Evolutionary conservation across 2,797 vertebrate genomes (phyloP).

Genomic region (Malacoraja senta): DNA sequence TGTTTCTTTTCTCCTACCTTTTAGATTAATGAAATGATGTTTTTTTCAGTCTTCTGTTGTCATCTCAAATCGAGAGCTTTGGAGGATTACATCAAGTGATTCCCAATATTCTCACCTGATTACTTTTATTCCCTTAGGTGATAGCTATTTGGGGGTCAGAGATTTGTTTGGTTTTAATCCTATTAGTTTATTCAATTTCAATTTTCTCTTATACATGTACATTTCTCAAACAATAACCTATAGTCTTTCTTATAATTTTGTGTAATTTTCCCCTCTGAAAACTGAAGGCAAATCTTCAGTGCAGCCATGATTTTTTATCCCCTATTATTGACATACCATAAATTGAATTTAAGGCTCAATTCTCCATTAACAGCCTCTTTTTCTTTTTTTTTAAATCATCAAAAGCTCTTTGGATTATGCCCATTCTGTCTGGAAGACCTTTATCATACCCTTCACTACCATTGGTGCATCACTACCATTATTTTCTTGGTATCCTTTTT

Average conservation of each 20-base stretch:
- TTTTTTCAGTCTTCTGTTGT: background rate
- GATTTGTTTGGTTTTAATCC: conserved; percentile 10
- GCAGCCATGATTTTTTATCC: background rate
- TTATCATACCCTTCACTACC: background rate
- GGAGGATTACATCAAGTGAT: background rate
- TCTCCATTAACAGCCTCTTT: background rate
- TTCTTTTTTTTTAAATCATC: background rate
- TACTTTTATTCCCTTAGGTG: conserved; percentile 19
- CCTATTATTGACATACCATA: background rate
- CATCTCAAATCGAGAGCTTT: background rate
- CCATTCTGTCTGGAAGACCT: background rate
- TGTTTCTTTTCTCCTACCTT: background rate
- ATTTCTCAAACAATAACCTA: background rate
- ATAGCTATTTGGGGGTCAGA: background rate
- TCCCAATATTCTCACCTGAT: conserved; percentile 23
- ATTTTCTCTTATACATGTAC: background rate
- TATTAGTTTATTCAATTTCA: conserved; percentile 13
- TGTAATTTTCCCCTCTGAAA: background rate
- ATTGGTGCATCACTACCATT: background rate
- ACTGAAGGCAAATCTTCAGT: background rate
- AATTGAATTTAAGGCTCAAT: background rate
- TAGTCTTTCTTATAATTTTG: background rate
- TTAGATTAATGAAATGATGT: background rate
- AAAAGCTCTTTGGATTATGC: background rate
- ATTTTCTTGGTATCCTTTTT: background rate